Evolutionary conservation across 2,797 vertebrate genomes (phyloP), one percentile per base, ranked within the genome.

Genomic region (Xiphophorus birchmanni): DNA sequence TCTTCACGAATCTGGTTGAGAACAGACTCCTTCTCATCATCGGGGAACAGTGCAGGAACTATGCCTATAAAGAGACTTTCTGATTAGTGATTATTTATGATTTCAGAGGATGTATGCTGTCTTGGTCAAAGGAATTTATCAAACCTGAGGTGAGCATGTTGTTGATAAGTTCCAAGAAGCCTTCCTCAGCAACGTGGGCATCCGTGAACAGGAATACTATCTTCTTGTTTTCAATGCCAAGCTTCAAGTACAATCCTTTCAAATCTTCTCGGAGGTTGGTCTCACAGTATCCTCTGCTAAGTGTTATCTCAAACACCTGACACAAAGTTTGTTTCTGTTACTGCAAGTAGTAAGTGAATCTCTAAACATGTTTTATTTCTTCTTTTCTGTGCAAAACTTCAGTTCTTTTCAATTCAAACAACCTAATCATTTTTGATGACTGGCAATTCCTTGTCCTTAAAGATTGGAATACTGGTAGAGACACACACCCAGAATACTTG

Each of bases 141-240:
- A 21, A 82, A 99, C 98, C 98, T 95, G 98, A 99, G 52, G 98
- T 99, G 81, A 99, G 94, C 97, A 99, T 99, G 93, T 99, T 99
- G 94, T 99, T 99, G 87, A 99, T 96, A 77, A 99, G 97, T 85
- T 99, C 99, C 93, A 99, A 92, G 86, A 99, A 99, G 72, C 98
- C 96, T 92, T 99, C 99, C 84, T 99, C 97, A 0, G 95, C 97
- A 86, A 99, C 97, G 0, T 99, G 98, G 1, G 95, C 96, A 3
- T 99, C 99, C 1, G 98, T 98, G 83, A 99, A 99, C 84, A 99
- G 93, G 91, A 99, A 99, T 77, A 99, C 96, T 1, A 86, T 95
- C 79, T 90, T 92, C 89, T 97, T 99, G 93, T 97, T 96, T 86
- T 99, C 97, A 5, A 98, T 93, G 29, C 98, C 98, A 45, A 99